A percentile compares a stretch with the other conserved stretches of the same genome.
Evolutionary conservation across 2,888 invertebrate species (phyloP).

Genomic region (Microctonus aethiopoides): DNA sequence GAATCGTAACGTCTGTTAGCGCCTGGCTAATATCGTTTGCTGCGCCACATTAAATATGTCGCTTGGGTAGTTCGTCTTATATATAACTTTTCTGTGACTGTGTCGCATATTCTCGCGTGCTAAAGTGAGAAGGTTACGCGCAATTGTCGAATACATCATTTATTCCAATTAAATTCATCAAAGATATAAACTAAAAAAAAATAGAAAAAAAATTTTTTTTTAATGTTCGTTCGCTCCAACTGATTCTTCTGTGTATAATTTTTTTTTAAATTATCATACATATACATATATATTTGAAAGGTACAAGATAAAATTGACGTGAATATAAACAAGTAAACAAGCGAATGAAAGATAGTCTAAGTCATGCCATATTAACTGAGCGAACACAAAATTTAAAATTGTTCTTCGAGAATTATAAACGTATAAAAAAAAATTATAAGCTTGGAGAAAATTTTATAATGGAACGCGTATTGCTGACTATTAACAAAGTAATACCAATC

Average conservation of each 20-base stretch:
- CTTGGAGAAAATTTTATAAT: background rate
- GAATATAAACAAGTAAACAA: no score
- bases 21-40: slow-evolving; percentile 56
- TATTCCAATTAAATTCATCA: background rate
- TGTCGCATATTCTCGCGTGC: background rate
- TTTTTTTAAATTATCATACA: no score
- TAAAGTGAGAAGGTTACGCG: slow-evolving; percentile 3
- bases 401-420: background rate
- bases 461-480: slow-evolving; percentile 2
- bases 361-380: background rate
- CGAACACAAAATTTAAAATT: slow-evolving; percentile 2
- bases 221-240: background rate
- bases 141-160: background rate
- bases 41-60: slow-evolving; percentile 60
- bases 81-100: slow-evolving; percentile 17
- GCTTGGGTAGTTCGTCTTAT: slow-evolving; percentile 36
- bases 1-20: slow-evolving; percentile 53
- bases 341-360: no score
- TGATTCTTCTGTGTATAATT: slow-evolving; percentile 1
- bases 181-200: background rate
- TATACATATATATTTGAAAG: no score
- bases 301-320: no score
- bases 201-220: background rate
- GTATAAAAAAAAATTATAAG: background rate
- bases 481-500: background rate